Conservation (phyloP, 2,797 vertebrate genomes). For the Microctenopoma lineatum region DNA sequence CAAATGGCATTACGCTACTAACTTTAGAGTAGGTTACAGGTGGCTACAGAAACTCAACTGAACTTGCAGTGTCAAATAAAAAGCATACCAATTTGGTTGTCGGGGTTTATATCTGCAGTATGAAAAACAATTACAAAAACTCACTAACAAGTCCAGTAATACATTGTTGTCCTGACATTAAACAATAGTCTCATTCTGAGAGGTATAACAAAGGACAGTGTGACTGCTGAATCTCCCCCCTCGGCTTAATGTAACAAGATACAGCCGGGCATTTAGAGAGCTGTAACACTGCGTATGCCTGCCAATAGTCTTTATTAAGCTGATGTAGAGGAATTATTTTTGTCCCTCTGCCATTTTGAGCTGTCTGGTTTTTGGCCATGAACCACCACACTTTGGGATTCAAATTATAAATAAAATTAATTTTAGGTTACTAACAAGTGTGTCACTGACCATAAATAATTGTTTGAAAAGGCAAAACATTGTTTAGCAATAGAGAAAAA, state of each 20-base stretch:
- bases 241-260: slow-evolving; percentile 23
- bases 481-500: too few species aligned
- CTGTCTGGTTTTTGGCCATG: not conserved
- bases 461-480: too few species aligned
- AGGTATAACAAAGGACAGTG: slow-evolving; percentile 16
- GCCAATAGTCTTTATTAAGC: slow-evolving; percentile 16
- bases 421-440: too few species aligned
- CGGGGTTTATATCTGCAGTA: slow-evolving; percentile 29
- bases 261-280: slow-evolving; percentile 6
- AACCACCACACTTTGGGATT: too few species aligned
- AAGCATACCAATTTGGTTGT: slow-evolving; percentile 23
- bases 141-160: slow-evolving; percentile 19
- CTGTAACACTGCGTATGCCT: slow-evolving; percentile 3
- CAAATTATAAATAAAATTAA: not conserved
- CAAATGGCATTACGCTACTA: slow-evolving; percentile 21
- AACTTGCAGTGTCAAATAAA: slow-evolving; percentile 14
- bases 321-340: slow-evolving; percentile 15
- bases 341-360: not conserved
- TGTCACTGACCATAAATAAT: too few species aligned
- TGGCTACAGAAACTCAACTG: slow-evolving; percentile 20
- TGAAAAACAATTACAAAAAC: slow-evolving; percentile 24
- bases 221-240: slow-evolving; percentile 5
- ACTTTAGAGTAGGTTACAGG: slow-evolving; percentile 7
- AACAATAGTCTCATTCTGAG: slow-evolving; percentile 33
- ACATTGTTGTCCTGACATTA: slow-evolving; percentile 23